Percentiles rank a stretch among this genome's conserved stretches.
These are phyloP conservation scores for Anisognathus igniventris DNA, from an alignment of 2,797 vertebrate species.

Conservation along the genomic window DNA sequence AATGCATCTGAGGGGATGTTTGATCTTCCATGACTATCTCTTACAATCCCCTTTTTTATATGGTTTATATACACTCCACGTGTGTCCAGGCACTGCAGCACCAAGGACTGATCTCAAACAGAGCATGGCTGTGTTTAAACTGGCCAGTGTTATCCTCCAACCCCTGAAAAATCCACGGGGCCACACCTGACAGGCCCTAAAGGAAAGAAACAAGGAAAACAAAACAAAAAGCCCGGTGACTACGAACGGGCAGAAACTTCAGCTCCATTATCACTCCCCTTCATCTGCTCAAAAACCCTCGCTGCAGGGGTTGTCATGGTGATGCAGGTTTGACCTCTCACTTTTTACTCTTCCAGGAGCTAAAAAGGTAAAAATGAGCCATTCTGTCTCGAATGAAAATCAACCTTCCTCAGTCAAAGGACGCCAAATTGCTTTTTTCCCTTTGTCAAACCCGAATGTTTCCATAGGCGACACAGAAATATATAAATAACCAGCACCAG, in stretches of 20 bases:
- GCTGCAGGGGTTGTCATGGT: conserved; percentile 81
- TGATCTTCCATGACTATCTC: background rate
- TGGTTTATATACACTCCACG: background rate
- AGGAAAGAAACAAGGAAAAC: background rate
- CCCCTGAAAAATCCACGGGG: background rate
- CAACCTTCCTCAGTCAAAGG: conserved; percentile 67
- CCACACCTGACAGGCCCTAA: background rate
- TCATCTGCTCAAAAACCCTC: conserved; percentile 64
- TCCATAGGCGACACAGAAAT: conserved; percentile 31
- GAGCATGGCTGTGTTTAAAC: background rate
- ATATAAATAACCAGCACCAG: background rate
- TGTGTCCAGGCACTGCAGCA: background rate
- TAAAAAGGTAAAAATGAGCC: conserved; percentile 75
- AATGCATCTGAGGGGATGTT: background rate
- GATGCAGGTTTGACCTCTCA: conserved; percentile 85
- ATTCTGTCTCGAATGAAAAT: conserved; percentile 75
- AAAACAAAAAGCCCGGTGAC: background rate
- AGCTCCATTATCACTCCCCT: conserved; percentile 68
- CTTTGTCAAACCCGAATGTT: conserved; percentile 58
- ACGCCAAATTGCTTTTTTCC: conserved; percentile 57
- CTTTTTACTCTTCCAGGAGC: conserved; percentile 80
- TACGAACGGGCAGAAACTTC: conserved; percentile 58
- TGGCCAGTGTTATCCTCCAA: background rate
- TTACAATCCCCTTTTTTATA: background rate
- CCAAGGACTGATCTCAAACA: background rate